Evolutionary conservation across 2,888 invertebrate genomes (phyloP), one percentile per base, ranked within the genome.

Genomic region (Chloromyia formosa): DNA sequence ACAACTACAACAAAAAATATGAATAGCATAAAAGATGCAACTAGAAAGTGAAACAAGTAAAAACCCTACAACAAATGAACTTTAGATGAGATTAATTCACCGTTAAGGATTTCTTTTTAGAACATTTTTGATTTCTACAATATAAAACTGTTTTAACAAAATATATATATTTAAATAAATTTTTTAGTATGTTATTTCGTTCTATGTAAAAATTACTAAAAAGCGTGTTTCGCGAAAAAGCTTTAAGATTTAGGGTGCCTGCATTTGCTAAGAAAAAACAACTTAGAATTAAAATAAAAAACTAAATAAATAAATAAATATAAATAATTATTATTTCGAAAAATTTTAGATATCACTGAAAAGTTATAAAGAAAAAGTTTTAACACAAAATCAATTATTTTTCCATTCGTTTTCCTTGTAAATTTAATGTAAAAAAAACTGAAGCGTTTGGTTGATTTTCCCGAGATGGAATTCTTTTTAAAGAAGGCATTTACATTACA

Each of bases 161-260:
- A 16, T 62, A n/a, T n/a, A n/a, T n/a, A n/a, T n/a, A n/a, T 35
- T 35, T 35, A 40, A 64, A 18, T 22, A 61, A 45, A 45, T 22
- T 49, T 73, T 61, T 73, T 73, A 73, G 61, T 73, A 49, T 10
- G 45, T 73, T 22, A 61, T 61, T 73, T 27, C 14, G 81, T 81
- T 80, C 78, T 78, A 80, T 80, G 80, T 81, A 81, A 4, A 35
- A 7, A 81, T 80, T 80, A 83, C 81, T 81, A 80, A 82, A 83
- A 82, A 82, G 82, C 83, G 84, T 84, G 84, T 84, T 83, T 84
- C 84, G 84, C 84, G 84, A 83, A 81, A 74, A 84, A 84, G 84
- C 84, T 84, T 84, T 84, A 84, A 84, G 81, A 85, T 84, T 84
- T 84, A 85, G 84, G 84, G 84, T 84, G 84, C 84, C 85, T 84